Evolutionary conservation across 1,140 invertebrate species (phyloP), one percentile per base, ranked within the genome.

Genomic region (Neodiprion lecontei): DNA sequence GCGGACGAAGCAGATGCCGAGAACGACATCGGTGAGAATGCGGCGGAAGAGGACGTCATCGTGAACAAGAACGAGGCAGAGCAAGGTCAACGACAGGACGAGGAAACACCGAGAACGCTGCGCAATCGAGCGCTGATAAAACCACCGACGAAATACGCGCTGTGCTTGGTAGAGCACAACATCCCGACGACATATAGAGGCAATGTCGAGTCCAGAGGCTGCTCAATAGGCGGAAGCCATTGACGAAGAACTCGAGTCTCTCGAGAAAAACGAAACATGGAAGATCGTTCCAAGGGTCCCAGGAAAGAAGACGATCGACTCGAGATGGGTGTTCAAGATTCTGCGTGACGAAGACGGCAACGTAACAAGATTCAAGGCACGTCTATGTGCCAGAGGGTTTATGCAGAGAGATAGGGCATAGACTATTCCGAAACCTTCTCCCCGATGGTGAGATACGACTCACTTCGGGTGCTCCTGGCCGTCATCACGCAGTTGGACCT

Each of bases 311-410:
- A 69, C 78, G 10, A 76, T 82, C 7, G 75, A 72, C 21, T 72
- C 69, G 72, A 65, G 69, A 53, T 81, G 80, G 79, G 72, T 82
- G 7, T 81, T 76, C 65, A 75, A 78, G 66, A 21, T 81, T 49
- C 21, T 72, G 1, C 17, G 47, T 1, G 50, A 53, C 50, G 9
- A 9, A 11, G 50, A 53, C 50, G 50, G 50, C 9, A 53, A 9
- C 9, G 14, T 9, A 53, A 11, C 9, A 11, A 9, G 50, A 9
- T 53, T 53, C 50, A 53, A 53, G 14, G 50, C 50, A 53, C 50
- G 50, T 14, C 50, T 53, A 14, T 53, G 50, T 53, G 50, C 50
- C 9, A 9, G 50, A 9, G 50, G 50, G 50, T 53, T 53, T 53
- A 11, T 53, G 1, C 50, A 53, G 50, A 9, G 50, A 53, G 14